A percentile compares a stretch with the other conserved stretches of the same genome.
Evolutionary conservation across 2,888 invertebrate genomes (phyloP).

Genomic region (Agrilus biguttatus): DNA sequence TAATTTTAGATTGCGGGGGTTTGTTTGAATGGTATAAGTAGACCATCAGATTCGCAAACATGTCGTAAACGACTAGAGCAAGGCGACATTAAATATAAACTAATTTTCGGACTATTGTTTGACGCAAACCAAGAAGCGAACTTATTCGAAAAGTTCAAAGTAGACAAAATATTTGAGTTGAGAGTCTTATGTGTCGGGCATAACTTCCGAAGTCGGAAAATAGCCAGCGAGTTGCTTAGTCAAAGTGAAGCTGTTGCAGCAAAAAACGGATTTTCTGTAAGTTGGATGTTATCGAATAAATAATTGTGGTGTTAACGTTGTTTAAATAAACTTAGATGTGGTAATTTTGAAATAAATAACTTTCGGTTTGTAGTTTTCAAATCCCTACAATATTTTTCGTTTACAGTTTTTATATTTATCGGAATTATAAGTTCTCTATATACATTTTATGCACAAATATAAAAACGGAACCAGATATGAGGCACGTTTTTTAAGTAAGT

Average conservation of each 20-base stretch:
- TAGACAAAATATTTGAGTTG: constrained; percentile 62
- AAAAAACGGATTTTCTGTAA: constrained; percentile 54
- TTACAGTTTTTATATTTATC: no score
- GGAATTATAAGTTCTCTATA: no score
- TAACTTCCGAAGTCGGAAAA: constrained; percentile 54
- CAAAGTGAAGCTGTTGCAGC: constrained; percentile 52
- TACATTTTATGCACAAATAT: no score
- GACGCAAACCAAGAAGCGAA: constrained; percentile 52
- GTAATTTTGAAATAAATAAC: no score
- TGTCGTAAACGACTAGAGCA: constrained; percentile 52
- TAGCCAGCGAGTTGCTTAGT: constrained; percentile 57
- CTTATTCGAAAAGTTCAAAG: constrained; percentile 49
- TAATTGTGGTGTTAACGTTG: no score
- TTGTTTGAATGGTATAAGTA: constrained; percentile 60
- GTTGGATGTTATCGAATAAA: background rate
- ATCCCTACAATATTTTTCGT: no score
- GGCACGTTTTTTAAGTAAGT: no score
- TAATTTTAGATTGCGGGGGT: constrained; percentile 59
- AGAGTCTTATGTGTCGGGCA: constrained; percentile 67
- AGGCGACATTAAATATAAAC: constrained; percentile 53
- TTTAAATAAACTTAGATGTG: no score
- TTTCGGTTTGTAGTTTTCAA: no score
- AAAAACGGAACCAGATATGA: no score
- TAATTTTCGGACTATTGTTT: constrained; percentile 64
- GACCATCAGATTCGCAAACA: constrained; percentile 55